Percentiles rank a stretch among this genome's conserved stretches.
Evolutionary conservation across 2,888 invertebrate species (phyloP).

Genomic region (Tipula helvola): DNA sequence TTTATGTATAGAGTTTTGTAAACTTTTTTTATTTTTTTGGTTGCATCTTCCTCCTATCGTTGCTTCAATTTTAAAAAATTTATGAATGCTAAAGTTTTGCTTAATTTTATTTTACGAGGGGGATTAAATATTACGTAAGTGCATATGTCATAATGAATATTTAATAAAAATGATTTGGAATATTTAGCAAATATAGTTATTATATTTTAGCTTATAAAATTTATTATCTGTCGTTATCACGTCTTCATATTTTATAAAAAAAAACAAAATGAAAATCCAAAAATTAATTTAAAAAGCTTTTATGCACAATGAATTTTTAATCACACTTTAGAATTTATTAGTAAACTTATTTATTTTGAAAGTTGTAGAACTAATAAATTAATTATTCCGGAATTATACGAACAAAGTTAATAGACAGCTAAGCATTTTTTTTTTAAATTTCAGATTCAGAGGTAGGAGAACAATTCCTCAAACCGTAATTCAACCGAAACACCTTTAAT

Average conservation of each 20-base stretch:
- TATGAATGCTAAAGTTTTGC: neutral
- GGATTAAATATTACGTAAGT: neutral
- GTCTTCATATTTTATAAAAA: neutral
- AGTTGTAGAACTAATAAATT: neutral
- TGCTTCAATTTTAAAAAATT: neutral
- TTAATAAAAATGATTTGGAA: neutral
- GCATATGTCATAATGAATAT: neutral
- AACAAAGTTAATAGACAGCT: neutral
- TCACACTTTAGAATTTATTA: neutral
- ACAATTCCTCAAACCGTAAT: too few relatives aligned
- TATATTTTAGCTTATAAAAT: neutral
- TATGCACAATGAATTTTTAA: neutral
- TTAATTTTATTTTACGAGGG: neutral
- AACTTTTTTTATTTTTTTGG: neutral
- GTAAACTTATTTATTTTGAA: neutral
- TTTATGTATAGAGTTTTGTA: neutral
- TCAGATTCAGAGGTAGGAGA: too few relatives aligned
- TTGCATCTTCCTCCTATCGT: neutral
- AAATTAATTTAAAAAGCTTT: neutral
- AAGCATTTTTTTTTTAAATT: neutral
- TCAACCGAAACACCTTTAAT: too few relatives aligned
- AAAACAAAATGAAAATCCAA: neutral
- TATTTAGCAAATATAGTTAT: neutral
- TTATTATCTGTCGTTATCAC: neutral
- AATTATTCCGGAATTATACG: neutral